Base-by-base conservation (phyloP, 2,888 invertebrate species). In the Drosophila engyochracea region DNA sequence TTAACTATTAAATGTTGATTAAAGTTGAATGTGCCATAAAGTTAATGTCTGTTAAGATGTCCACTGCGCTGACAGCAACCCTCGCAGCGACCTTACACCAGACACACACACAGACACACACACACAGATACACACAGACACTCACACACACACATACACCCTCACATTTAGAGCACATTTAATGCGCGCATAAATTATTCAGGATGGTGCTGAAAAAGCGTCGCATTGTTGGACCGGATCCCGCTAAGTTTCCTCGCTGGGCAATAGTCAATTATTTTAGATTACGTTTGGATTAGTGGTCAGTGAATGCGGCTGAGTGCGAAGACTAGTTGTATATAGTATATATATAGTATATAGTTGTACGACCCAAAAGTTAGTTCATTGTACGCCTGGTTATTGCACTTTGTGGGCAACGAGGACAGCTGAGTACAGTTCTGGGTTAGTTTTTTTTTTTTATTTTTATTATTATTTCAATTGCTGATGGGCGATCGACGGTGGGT, bases 221-320 rank as follows among this genome's bases (percentile, higher is more conserved):
- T 30, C 70, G 61, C 68, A 62, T 65, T 41, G 39, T 30, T 57
- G 28, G 14, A 4, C 31, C 58, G 9, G 22, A n/a, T 28, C 55
- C 58, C n/a, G 62, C 61, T 5, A 33, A 60, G 68, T 53, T 51
- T 60, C 31, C 70, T 54, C 69, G 65, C 70, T 55, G 79, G 73
- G 76, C 87, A 72, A 83, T 88, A 90, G 83, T 86, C 90, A 86
- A 86, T 86, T 86, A 86, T 90, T 90, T 86, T 90, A 83, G 90
- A 90, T 86, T 86, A 86, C 88, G 86, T 88, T 88, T 79, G 85
- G 85, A 88, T 86, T 86, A 90, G 90, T 85, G 79, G 83, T 82
- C 76, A 74, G 76, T 12, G 64, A 41, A 37, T 62, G 57, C 35
- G 59, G 57, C 54, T 14, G 33, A 41, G 39, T 35, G 10, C 14